A percentile compares a stretch with the other conserved stretches of the same genome.
Evolutionary conservation across 2,113 vertebrate genomes (phyloP).

Genomic region (Eubucco bourcierii): DNA sequence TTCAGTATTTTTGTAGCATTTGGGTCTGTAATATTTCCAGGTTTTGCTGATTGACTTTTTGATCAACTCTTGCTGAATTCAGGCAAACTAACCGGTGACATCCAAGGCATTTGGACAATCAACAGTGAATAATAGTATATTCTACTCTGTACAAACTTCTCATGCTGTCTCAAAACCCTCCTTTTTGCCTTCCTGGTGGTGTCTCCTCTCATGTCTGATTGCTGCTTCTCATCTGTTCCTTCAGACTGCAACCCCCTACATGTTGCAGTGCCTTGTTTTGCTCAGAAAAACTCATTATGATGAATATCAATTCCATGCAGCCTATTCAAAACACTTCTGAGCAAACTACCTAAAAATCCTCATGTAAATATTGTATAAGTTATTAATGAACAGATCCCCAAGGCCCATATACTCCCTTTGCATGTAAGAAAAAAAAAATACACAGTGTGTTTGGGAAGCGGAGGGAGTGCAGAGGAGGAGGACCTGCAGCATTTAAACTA

Average conservation of each 20-base stretch:
- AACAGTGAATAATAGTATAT: neutral
- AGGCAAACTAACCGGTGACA: neutral
- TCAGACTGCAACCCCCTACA: neutral
- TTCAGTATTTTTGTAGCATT: neutral
- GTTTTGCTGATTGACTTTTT: neutral
- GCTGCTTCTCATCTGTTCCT: neutral
- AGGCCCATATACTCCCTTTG: neutral
- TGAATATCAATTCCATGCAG: slow-evolving; percentile 11
- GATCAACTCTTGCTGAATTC: neutral
- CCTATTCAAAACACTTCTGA: slow-evolving; percentile 29
- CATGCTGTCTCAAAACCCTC: neutral
- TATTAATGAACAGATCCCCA: slow-evolving; percentile 22
- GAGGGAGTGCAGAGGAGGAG: neutral
- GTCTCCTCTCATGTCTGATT: rapidly evolving
- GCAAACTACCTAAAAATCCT: slow-evolving; percentile 50
- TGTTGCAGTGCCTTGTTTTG: neutral
- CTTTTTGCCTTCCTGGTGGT: neutral
- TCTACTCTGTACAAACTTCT: neutral
- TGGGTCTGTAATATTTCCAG: neutral
- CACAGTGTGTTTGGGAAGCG: neutral
- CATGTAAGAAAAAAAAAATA: neutral
- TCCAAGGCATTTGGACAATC: neutral
- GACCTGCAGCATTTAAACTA: neutral
- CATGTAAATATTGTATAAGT: slow-evolving; percentile 35
- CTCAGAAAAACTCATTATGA: neutral